phyloP scores from a whole-genome alignment of 2,888 invertebrate genomes.

The Sarcophaga carnaria region DNA sequence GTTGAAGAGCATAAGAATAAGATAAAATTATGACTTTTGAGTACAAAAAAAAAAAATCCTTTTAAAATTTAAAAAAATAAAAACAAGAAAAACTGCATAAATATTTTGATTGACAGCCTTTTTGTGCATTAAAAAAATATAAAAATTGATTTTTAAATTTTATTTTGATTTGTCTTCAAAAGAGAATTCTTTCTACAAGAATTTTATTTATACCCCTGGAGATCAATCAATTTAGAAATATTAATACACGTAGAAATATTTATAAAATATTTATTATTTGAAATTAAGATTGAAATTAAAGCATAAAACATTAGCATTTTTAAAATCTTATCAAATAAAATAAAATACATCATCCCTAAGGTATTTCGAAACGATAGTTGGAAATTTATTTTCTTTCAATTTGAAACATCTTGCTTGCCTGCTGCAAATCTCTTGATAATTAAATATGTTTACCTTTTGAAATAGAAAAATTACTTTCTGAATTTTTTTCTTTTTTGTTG shows the following conservation, averaged over 20 bases:
- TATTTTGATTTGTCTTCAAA: neutral
- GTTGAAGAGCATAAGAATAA: constrained; percentile 45
- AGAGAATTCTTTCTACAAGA: neutral
- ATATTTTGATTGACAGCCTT: constrained; percentile 77
- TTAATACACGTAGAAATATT: constrained; percentile 34
- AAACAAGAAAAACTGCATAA: constrained; percentile 70
- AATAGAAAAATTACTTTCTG: neutral
- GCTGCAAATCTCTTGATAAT: constrained; percentile 64
- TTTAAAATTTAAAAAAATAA: constrained; percentile 59
- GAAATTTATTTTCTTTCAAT: constrained; percentile 28
- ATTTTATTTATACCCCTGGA: constrained; percentile 69
- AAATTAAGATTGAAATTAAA: constrained; percentile 56
- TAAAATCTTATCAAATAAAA: too few relatives aligned
- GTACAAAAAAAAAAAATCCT: constrained; percentile 46
- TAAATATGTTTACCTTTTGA: constrained; percentile 25
- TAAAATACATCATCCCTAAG: constrained; percentile 22
- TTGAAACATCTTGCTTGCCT: constrained; percentile 50
- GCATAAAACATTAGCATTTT: constrained; percentile 22
- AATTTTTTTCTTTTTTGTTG: neutral
- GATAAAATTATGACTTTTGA: constrained; percentile 33
- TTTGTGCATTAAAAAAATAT: constrained; percentile 29
- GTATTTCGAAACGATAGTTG: constrained; percentile 34
- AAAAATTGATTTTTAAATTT: neutral
- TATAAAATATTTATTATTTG: constrained; percentile 60
- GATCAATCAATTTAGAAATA: constrained; percentile 73